Evolutionary conservation across 2,888 invertebrate species (phyloP), one percentile per base, ranked within the genome.

Genomic region (Hyposoter didymator): DNA sequence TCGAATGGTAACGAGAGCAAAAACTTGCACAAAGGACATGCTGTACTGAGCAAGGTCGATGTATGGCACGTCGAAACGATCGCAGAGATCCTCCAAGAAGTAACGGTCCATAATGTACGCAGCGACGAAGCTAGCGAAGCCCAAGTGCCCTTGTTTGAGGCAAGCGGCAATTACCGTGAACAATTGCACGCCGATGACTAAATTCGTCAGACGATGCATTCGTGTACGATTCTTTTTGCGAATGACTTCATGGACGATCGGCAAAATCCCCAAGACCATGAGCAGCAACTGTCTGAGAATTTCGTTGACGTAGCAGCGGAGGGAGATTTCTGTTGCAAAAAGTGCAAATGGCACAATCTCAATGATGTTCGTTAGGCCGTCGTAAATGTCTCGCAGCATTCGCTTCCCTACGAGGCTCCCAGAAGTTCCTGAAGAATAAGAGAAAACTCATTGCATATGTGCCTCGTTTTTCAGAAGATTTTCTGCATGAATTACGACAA

Each of bases 51-150:
- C 90, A 3, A 93, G 81, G 84, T 93, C 93, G 59, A 89, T 89
- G 74, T 93, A 91, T 22, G 93, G 93, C 45, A 93, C 92, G 74
- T 92, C 93, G 69, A 91, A 92, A 64, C 89, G 90, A 87, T 93
- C 93, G 87, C 92, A 93, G 76, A 94, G 91, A 73, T 92, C 92
- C 85, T 93, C 93, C 32, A 92, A 90, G 69, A 92, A 90, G 80
- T 92, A 93, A 64, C 92, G 90, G 69, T 92, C 90, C 4, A 94
- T 88, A 19, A 88, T 86, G 52, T 91, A 92, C 4, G 93, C 93
- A 52, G 88, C 88, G 0, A 91, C 91, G n/a, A 94, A 87, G 75
- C 93, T 93, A 43, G 93, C 83, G 17, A 91, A 89, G 7, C 90
- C 89, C 45, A 91, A 91, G 87, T 91, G 90, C 2, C 88, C 90